These are phyloP conservation scores for Anguilla pacifica DNA, from an alignment of 2,797 vertebrate genomes.

Conservation along the genomic window DNA sequence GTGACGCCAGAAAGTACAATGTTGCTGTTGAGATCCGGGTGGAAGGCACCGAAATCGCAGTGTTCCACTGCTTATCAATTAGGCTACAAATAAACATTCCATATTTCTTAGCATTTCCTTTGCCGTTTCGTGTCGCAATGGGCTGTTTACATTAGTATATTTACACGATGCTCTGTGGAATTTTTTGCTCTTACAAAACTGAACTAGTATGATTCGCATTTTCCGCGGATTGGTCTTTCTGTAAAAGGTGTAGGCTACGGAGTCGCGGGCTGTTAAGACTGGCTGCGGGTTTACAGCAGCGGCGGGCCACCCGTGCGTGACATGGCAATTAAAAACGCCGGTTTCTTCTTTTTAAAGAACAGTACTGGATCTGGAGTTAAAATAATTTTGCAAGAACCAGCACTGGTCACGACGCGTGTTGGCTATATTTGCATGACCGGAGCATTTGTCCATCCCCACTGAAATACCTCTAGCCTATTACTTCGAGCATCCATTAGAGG, in stretches of 20 bases:
- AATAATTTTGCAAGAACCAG: background rate
- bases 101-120: background rate
- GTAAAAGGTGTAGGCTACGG: background rate
- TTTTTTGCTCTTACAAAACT: background rate
- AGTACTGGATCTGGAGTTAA: background rate
- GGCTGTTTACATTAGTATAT: background rate
- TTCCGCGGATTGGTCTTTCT: background rate
- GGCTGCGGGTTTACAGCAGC: background rate
- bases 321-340: constrained; percentile 5
- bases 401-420: background rate
- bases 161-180: background rate
- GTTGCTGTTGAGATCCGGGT: background rate
- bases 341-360: background rate
- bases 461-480: background rate
- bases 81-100: background rate
- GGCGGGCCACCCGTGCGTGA: background rate
- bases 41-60: background rate
- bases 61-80: background rate
- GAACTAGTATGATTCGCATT: background rate
- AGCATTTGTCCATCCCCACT: background rate
- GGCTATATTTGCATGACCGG: too few species aligned
- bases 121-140: background rate
- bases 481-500: background rate
- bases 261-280: background rate
- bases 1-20: background rate